Evolutionary conservation across 2,797 vertebrate species (phyloP).

Genomic region (Premnoplex brunnescens): DNA sequence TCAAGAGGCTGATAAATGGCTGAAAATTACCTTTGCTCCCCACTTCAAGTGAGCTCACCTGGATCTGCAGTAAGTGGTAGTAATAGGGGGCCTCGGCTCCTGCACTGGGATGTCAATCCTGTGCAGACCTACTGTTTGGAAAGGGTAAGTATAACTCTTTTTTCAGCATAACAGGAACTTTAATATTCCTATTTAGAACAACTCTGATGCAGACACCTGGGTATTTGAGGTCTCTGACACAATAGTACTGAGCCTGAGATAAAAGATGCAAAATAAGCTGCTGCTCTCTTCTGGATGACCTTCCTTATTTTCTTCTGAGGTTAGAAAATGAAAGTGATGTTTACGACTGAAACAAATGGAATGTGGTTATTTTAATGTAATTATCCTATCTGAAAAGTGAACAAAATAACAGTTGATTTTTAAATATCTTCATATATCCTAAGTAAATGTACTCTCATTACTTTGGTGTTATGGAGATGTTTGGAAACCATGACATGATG

Average conservation of each 20-base stretch:
- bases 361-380: neutral
- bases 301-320: neutral
- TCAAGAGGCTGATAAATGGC: neutral
- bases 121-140: neutral
- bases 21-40: constrained; percentile 12
- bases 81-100: neutral
- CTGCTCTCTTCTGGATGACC: neutral
- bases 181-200: neutral
- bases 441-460: neutral
- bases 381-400: neutral
- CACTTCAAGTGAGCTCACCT: neutral
- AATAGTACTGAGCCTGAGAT: neutral
- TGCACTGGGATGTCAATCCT: neutral
- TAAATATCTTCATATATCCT: neutral
- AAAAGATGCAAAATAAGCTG: neutral
- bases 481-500: neutral
- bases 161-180: neutral
- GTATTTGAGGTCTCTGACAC: neutral
- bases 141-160: neutral
- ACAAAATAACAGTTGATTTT: neutral
- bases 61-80: neutral
- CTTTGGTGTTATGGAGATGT: neutral
- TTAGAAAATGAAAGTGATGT: neutral
- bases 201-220: neutral
- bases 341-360: neutral